Base-by-base conservation (phyloP, 2,113 vertebrate species). In the Orthochromis indermauri region DNA sequence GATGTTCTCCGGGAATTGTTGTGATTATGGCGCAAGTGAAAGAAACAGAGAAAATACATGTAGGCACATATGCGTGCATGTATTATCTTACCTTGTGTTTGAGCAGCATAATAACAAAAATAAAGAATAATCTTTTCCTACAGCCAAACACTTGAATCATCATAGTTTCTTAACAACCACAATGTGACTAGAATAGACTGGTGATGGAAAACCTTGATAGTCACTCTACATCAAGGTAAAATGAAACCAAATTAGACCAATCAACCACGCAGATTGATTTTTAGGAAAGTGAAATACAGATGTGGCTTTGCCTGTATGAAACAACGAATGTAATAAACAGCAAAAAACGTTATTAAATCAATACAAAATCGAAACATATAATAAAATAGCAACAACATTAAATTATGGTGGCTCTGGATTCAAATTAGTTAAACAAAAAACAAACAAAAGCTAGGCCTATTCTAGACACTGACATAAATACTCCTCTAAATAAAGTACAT, bases 1-100 rank as follows among this genome's bases (percentile, higher is more conserved):
- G 88, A 92, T 96, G 90, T 93, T 88, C 82, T 91, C 94, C 87
- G 90, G 45, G 88, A 91, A 95, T 96, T 96, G 88, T 96, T 95
- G 87, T 93, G 95, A 92, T 93, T 95, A 85, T 88, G 82, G 80
- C 31, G n/a, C 79, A 79, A 71, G 47, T 68, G 28, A 86, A 35
- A 87, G 80, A 88, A n/a, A 51, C 31, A 59, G 47, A 90, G 80
- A 63, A 51, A 90, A 83, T 13, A 40, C 80, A 76, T 26, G 35
- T 45, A 51, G 79, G 37, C 79, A 37, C 45, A 57, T 17, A 57
- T 45, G 8, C 45, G 14, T 49, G 54, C 47, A 85, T 71, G 35
- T 33, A 82, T 83, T 55, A 85, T n/a, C 40, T 16, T 63, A 37
- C 21, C 49, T 11, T 82, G 26, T 51, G 26, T 86, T 4, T 90